Evolutionary conservation across 2,797 vertebrate genomes (phyloP), one percentile per base, ranked within the genome.

Genomic region (Parauchenoglanis ngamensis): DNA sequence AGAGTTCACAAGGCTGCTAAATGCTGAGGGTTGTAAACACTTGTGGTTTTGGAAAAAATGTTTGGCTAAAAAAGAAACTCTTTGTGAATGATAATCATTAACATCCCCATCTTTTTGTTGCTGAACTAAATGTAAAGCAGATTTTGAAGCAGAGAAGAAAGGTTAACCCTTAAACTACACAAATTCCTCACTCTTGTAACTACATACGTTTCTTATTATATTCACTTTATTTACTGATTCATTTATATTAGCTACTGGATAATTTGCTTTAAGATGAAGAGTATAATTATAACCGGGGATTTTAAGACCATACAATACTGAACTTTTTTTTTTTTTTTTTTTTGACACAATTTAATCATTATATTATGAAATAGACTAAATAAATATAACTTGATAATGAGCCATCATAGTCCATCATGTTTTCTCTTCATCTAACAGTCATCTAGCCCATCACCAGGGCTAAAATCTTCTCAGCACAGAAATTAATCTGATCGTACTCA

Each of bases 11-110:
- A 79, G 65, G 75, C 54, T 78, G 31, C 49, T 72, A 67, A 72
- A 85, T 44, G 44, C 79, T 56, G 85, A 79, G 28, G 52, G 35
- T 72, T 84, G 63, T 84, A 87, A 87, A 87, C 54, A 67, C 63
- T 63, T 85, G 83, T 61, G 73, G 61, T 59, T 35, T 79, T 25
- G 63, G 72, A 59, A 68, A 75, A 68, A 79, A 84, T 65, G 81
- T 35, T 59, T 77, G 75, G 68, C 40, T 49, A n/a, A 87, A 82
- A 75, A 83, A 31, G 25, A 49, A 31, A 54, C 25, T 52, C 79
- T 79, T 78, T 87, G 52, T 84, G 81, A 59, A 84, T n/a, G 28
- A 31, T 87, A 87, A 87, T 90, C 84, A 57, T 82, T 87, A 79
- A 84, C 87, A 79, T 90, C 90, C 86, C 73, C 81, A 28, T 13